Conservation (phyloP, 2,797 vertebrate genomes). For the Vireo griseus region DNA sequence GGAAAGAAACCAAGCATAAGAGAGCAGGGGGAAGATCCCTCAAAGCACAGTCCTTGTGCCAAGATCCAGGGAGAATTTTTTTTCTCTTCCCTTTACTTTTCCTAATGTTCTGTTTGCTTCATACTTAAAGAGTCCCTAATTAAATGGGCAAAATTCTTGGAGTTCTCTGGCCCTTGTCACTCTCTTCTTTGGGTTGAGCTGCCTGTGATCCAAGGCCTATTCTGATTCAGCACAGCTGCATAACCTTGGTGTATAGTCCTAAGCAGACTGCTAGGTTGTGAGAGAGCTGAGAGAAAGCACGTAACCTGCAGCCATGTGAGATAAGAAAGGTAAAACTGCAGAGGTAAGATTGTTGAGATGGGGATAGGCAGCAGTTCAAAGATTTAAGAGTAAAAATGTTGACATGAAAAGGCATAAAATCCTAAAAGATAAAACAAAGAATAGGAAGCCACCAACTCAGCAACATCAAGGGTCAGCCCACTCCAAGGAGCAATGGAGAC, state of each 20-base stretch:
- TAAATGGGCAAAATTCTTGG: not conserved
- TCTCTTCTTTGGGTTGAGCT: not conserved
- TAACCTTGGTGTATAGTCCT: not conserved
- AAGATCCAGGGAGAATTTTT: not conserved
- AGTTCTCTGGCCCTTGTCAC: not conserved
- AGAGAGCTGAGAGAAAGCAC: not conserved
- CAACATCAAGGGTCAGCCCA: not conserved
- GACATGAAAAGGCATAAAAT: not conserved
- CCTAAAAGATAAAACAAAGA: not conserved
- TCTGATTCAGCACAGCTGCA: not conserved
- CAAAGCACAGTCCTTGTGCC: not conserved
- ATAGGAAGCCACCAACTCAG: not conserved
- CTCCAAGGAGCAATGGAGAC: not conserved
- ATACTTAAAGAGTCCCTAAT: not conserved
- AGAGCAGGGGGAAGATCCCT: not conserved
- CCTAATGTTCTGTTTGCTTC: not conserved
- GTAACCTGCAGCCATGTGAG: not conserved
- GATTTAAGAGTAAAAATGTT: not conserved
- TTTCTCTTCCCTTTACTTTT: not conserved
- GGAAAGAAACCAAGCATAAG: not conserved
- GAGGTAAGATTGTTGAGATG: not conserved
- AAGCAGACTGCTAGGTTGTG: not conserved
- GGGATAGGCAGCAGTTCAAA: not conserved
- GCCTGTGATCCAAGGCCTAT: not conserved
- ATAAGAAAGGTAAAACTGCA: not conserved